Percentiles rank a stretch among this genome's conserved stretches.
phyloP scores from a whole-genome alignment of 2,113 vertebrate genomes.

The Callipepla californica region DNA sequence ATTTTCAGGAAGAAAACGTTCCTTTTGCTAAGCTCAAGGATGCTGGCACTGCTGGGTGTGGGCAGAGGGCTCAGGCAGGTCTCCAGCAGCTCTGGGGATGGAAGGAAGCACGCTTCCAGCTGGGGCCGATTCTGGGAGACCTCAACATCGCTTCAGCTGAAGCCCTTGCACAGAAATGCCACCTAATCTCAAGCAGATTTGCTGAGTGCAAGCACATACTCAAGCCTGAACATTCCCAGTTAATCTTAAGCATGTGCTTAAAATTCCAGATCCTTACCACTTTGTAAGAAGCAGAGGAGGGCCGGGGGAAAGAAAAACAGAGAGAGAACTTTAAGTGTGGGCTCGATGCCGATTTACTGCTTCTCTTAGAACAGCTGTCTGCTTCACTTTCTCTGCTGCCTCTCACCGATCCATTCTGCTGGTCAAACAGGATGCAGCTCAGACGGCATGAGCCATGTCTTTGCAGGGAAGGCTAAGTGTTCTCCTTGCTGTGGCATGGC shows the following conservation, averaged over 20 bases:
- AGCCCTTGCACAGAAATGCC: background rate
- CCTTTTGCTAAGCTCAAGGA: background rate
- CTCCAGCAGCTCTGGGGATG: background rate
- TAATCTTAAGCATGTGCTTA: background rate
- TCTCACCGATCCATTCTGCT: accelerated
- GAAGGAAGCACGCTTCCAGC: background rate
- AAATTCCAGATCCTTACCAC: background rate
- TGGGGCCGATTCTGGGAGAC: background rate
- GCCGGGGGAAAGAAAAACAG: background rate
- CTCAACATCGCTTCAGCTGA: background rate
- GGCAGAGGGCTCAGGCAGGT: background rate
- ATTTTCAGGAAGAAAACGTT: background rate
- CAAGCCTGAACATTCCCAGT: background rate
- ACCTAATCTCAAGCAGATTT: background rate
- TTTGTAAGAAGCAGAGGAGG: background rate
- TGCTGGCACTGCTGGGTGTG: background rate
- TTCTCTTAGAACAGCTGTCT: background rate
- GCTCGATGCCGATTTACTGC: background rate
- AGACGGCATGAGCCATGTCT: accelerated
- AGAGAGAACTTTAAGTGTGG: background rate
- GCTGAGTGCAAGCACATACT: background rate
- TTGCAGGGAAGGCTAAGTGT: background rate
- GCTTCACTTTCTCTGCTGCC: background rate
- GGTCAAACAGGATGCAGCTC: background rate
- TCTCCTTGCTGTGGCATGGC: background rate